Evolutionary conservation across 1,140 invertebrate species (phyloP).

Genomic region (Phocides pigmalion): DNA sequence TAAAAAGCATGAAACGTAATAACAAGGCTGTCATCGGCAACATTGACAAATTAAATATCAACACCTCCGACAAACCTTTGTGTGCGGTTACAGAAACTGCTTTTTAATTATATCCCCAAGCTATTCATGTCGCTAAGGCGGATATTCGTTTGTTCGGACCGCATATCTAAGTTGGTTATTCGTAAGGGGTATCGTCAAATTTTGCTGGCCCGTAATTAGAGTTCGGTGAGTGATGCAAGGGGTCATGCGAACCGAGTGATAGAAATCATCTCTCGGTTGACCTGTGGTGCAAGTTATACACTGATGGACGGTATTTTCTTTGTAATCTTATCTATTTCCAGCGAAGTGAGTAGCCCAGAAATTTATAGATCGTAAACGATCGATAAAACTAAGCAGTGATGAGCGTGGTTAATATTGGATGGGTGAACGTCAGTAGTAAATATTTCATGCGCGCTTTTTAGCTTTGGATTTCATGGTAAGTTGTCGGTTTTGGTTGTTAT

Average conservation of each 20-base stretch:
- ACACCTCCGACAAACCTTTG: constrained; percentile 37
- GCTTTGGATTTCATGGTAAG: no score
- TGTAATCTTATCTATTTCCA: no score
- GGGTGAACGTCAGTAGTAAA: no score
- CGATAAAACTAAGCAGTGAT: no score
- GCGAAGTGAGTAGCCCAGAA: no score
- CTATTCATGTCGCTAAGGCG: not conserved
- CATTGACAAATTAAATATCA: constrained; percentile 75
- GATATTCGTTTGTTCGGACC: constrained; percentile 15
- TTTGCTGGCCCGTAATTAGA: constrained; percentile 63
- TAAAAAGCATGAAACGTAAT: constrained; percentile 48
- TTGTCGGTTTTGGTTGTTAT: no score
- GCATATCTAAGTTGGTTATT: constrained; percentile 38
- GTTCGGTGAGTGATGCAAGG: constrained; percentile 54
- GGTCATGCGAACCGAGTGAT: constrained; percentile 73
- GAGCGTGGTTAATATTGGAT: no score
- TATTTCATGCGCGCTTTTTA: no score
- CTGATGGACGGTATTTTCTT: not conserved
- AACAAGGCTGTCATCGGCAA: constrained; percentile 64
- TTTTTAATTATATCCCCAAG: constrained; percentile 1
- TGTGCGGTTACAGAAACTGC: not conserved
- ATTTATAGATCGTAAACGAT: no score
- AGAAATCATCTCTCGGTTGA: constrained; percentile 55
- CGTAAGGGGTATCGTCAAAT: constrained; percentile 51
- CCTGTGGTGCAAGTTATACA: constrained; percentile 39